Percentiles rank a stretch among this genome's conserved stretches.
Conservation (phyloP, 92 coral and sea anemone genomes). For the Hydrozoanthus gracilis region DNA sequence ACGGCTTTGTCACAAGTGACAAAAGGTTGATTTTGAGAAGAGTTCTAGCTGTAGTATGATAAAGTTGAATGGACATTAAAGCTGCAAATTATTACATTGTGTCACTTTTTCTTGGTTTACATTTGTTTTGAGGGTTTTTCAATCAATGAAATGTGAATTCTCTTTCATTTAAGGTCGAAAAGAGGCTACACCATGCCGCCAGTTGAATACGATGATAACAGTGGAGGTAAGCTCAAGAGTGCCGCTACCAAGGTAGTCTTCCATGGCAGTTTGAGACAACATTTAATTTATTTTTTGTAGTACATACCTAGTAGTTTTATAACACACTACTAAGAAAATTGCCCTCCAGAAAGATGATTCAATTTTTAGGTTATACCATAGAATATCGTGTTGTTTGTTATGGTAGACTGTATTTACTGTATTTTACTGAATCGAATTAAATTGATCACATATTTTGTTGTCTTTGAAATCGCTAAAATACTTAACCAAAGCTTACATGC, state of each 20-base stretch:
- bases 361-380: no score
- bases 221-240: conserved; percentile 12
- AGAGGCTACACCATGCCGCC: conserved; percentile 42
- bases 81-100: background rate
- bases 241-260: background rate
- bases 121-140: background rate
- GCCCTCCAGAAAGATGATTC: background rate
- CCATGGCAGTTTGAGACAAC: background rate
- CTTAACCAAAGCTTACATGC: no score
- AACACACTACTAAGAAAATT: background rate
- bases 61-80: no score
- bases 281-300: background rate
- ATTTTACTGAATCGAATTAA: no score
- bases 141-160: background rate
- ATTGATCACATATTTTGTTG: no score
- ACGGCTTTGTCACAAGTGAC: no score
- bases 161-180: conserved; percentile 6
- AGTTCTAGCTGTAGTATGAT: no score
- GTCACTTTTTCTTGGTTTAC: background rate
- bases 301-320: background rate
- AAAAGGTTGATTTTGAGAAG: no score
- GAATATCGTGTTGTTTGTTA: no score
- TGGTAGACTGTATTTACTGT: no score
- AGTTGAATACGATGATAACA: conserved; percentile 36
- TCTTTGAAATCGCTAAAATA: no score